Conservation (phyloP, 1,140 invertebrate species). For the Drosophila bocki region DNA sequence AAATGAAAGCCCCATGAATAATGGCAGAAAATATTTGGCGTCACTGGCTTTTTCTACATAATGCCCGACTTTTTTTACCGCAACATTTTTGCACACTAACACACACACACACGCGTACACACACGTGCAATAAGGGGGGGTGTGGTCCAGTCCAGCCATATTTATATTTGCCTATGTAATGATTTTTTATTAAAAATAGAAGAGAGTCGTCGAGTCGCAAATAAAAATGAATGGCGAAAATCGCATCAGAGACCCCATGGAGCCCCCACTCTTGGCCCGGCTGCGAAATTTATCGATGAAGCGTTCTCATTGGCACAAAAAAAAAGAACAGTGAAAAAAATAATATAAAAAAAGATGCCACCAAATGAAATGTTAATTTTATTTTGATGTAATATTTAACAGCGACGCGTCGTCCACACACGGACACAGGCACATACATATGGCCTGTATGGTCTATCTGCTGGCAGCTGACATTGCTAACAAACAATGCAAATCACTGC, state of each 20-base stretch:
- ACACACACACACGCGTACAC: constrained; percentile 15
- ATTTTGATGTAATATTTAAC: constrained; percentile 68
- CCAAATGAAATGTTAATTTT: constrained; percentile 82
- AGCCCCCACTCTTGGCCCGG: not conserved
- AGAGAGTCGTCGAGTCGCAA: constrained; percentile 19
- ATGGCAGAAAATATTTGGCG: constrained; percentile 78
- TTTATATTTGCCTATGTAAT: constrained; percentile 79
- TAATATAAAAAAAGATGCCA: constrained; percentile 49
- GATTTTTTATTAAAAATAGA: constrained; percentile 76
- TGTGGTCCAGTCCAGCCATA: constrained; percentile 30
- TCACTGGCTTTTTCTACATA: constrained; percentile 75
- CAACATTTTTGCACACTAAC: constrained; percentile 57
- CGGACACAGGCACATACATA: constrained; percentile 16
- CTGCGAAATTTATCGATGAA: constrained; percentile 76
- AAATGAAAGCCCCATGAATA: constrained; percentile 77
- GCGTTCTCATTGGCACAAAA: constrained; percentile 10
- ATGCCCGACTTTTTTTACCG: constrained; percentile 71
- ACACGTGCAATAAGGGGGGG: constrained; percentile 1
- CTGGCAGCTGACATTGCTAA: constrained; percentile 76
- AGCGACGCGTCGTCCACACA: constrained; percentile 48
- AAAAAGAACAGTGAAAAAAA: constrained; percentile 37
- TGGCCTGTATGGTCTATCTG: constrained; percentile 39
- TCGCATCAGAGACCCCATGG: constrained; percentile 11
- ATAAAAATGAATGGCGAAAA: constrained; percentile 39
- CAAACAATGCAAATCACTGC: constrained; percentile 78